Base-by-base conservation (phyloP, 1,140 invertebrate genomes). In the Drosophila simulans region DNA sequence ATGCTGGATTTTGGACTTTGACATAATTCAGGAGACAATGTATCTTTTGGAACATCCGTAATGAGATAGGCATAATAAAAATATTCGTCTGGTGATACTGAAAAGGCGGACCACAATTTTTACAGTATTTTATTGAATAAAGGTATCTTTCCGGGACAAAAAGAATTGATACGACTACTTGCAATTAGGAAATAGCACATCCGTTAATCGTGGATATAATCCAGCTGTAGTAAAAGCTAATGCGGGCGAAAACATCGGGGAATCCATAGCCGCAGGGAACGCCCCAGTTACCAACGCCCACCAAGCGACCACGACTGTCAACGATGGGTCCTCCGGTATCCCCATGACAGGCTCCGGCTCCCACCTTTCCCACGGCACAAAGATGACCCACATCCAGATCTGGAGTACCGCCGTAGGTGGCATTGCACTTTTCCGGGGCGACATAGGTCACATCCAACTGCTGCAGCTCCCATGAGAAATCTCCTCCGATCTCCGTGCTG, bases 281-380 rank as follows among this genome's bases (percentile, higher is more conserved):
- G 12, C 94, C 94, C 88, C 93, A 95, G n/a, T 94, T 94, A 35
- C 54, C 62, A 20, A 91, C 54, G 52, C 90, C 90, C 0, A 91
- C 91, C 39, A 91, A 64, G 11, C 70, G 78, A 3, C 90, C 91
- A 7, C 64, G 46, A 13, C 45, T 39, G 8, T 91, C 77, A 11
- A 91, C 81, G 20, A 91, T 52, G 0, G 91, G 78, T 12, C 88
- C 91, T 11, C 91, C 91, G 1, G 75, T 48, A 53, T 91, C 91
- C 11, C 91, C 91, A 42, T 86, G 71, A 20, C 91, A 91, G 40
- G 84, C 76, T 3, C 94, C 94, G 2, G 57, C 92, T 3, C 94
- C 94, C 7, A 66, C 51, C 34, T 89, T 93, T 0, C 94, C 94
- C 11, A 94, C 90, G 0, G 94, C 94, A 65, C 95, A 95, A 22